Evolutionary conservation across 2,888 invertebrate species (phyloP), one percentile per base, ranked within the genome.

Genomic region (Heterodera filipjevi): DNA sequence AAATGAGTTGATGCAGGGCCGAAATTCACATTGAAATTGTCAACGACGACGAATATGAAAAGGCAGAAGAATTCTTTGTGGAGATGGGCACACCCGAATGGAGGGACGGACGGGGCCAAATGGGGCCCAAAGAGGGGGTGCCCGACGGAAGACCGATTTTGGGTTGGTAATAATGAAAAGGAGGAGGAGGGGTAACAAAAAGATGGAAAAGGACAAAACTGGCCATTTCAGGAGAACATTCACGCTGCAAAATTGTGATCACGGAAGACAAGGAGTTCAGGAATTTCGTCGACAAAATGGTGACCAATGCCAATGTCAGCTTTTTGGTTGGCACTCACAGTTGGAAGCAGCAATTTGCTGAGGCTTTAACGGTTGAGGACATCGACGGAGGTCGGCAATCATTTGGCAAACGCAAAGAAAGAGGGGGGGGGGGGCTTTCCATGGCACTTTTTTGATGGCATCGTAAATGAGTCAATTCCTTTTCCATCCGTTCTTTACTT

Each of bases 241-340:
- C 92, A 82, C 92, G 94, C 85, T 94, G 95, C 80, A 94, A 94
- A 91, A 92, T 98, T 86, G 92, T 95, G 89, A 94, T 99, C 90
- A 95, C 95, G 89, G 99, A 99, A 91, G 97, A 96, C 92, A 95
- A 95, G 90, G 98, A 98, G 91, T 98, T 99, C 91, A 98, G 96
- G 85, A 84, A 78, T 81, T 88, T 81, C 80, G 97, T 99, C 80
- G 98, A 99, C 91, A 96, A 96, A 91, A 92, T 98, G 90, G 94
- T 99, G 83, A 95, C 96, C 91, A 93, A 95, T 90, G 95, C 96
- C 80, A 96, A 97, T 90, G 94, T 95, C 66, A 95, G 97, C 19
- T 92, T 97, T 81, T 93, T 97, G 76, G 91, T 92, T 33, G 92
- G 98, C 80, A 96, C 98, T 27, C 95, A 95, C 19, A 95, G 96